A percentile compares a stretch with the other conserved stretches of the same genome.
phyloP scores from a whole-genome alignment of 2,797 vertebrate species.

The Trematomus bernacchii region DNA sequence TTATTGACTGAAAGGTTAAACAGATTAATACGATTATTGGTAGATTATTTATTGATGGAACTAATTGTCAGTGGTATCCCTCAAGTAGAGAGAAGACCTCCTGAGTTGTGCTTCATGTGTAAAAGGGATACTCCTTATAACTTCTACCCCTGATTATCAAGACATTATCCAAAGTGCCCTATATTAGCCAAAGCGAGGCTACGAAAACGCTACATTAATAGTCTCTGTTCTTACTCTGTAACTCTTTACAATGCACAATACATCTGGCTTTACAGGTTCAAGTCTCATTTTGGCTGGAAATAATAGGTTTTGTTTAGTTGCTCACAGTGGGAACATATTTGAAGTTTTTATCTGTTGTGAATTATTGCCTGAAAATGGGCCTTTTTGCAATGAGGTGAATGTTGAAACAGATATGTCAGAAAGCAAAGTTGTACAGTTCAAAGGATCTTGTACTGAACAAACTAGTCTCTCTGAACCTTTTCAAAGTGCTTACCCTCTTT shows the following conservation, averaged over 20 bases:
- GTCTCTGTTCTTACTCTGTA: not conserved
- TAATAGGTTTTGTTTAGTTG: conserved; percentile 14
- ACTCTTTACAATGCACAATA: conserved; percentile 15
- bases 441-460: conserved; percentile 43
- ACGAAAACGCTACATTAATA: not conserved
- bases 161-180: no score
- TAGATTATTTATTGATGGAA: not conserved
- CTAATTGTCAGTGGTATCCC: not conserved
- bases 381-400: conserved; percentile 26
- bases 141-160: no score
- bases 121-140: no score
- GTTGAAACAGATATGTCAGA: conserved; percentile 36
- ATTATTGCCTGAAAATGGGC: not conserved
- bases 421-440: conserved; percentile 28
- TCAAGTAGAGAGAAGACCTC: not conserved
- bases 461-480: conserved; percentile 48
- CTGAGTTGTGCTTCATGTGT: no score
- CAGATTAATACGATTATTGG: not conserved
- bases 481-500: conserved; percentile 52
- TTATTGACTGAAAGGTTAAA: not conserved
- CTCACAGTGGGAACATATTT: conserved; percentile 12
- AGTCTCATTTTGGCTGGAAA: conserved; percentile 9
- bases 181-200: not conserved
- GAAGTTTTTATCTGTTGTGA: conserved; percentile 8
- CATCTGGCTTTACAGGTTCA: conserved; percentile 25